These are phyloP conservation scores for Corythornis madagascariensis DNA, from an alignment of 2,113 vertebrate species.

Conservation along the genomic window DNA sequence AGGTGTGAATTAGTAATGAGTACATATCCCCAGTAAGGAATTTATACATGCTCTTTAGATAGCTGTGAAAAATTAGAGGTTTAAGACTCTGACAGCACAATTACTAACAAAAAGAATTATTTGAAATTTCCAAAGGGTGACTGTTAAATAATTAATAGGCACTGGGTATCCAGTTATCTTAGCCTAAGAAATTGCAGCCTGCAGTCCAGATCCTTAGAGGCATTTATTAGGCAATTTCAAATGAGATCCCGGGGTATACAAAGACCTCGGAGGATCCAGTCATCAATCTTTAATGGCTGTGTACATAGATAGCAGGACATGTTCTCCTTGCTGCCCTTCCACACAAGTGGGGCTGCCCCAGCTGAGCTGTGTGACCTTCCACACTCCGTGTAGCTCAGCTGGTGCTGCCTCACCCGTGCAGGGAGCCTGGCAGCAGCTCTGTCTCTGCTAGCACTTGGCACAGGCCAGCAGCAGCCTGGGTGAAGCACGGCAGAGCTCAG, in stretches of 20 bases:
- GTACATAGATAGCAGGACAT: background rate
- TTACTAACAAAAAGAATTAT: background rate
- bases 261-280: background rate
- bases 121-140: background rate
- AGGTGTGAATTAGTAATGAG: background rate
- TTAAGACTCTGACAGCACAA: conserved; percentile 8
- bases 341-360: background rate
- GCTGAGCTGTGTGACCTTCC: background rate
- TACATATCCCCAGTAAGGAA: background rate
- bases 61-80: conserved; percentile 28
- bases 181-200: background rate
- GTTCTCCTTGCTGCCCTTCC: background rate
- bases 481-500: background rate
- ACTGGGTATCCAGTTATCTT: background rate
- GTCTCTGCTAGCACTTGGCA: background rate
- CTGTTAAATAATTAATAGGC: background rate
- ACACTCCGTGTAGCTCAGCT: fast-evolving
- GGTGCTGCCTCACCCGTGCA: background rate
- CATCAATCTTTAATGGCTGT: background rate
- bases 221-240: background rate
- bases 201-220: background rate
- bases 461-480: background rate
- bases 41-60: conserved; percentile 21
- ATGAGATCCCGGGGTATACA: background rate
- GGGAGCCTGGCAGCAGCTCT: background rate